These are phyloP conservation scores for Amblyornis subalaris DNA, from an alignment of 2,113 vertebrate genomes.

Conservation along the genomic window DNA sequence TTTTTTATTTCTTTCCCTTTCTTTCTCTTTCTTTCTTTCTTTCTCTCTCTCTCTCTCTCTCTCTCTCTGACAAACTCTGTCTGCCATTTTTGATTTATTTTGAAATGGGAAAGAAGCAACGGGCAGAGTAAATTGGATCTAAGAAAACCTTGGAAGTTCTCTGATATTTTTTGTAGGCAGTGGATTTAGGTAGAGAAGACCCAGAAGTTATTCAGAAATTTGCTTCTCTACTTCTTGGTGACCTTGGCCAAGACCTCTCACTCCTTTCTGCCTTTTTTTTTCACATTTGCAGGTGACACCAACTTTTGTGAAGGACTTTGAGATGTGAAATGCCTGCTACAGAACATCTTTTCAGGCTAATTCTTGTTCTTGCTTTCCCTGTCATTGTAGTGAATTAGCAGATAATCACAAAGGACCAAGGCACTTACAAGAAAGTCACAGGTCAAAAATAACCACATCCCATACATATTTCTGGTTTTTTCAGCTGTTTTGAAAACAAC, in stretches of 20 bases:
- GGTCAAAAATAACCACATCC: neutral
- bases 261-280: neutral
- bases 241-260: neutral
- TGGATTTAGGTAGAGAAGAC: neutral
- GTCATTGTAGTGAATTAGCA: neutral
- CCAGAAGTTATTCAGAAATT: neutral
- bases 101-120: neutral
- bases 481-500: neutral
- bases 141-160: neutral
- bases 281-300: neutral
- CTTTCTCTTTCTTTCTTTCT: fast-evolving
- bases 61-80: neutral
- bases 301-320: neutral
- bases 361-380: neutral
- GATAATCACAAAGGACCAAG: neutral
- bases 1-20: too few species aligned
- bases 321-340: neutral
- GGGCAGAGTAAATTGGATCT: neutral
- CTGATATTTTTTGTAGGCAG: neutral
- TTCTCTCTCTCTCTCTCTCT: fast-evolving
- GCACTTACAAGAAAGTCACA: neutral
- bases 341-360: neutral
- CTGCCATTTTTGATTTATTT: neutral
- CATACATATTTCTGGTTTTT: neutral
- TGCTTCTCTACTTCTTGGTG: neutral